A percentile compares a stretch with the other conserved stretches of the same genome.
phyloP scores from a whole-genome alignment of 2,888 invertebrate species.

The Himalopsyche kuldschensis region DNA sequence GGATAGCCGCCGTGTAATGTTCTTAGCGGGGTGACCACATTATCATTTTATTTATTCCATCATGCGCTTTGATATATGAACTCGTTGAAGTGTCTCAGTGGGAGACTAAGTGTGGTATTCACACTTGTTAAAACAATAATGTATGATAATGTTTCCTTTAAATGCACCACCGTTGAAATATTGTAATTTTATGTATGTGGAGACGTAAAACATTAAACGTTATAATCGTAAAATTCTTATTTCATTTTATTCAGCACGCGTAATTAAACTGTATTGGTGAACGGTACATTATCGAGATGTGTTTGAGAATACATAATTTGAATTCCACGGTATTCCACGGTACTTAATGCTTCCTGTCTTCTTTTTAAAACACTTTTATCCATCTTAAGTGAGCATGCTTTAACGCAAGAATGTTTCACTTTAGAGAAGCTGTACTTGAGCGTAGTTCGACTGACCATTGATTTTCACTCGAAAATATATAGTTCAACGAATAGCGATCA shows the following conservation, averaged over 20 bases:
- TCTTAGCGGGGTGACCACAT: neutral
- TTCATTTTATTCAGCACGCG: neutral
- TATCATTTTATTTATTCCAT: neutral
- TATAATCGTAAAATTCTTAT: neutral
- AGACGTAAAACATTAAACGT: neutral
- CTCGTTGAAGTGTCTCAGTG: constrained; percentile 13
- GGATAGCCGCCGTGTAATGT: neutral
- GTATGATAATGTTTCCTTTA: constrained; percentile 21
- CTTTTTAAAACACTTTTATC: too few species aligned
- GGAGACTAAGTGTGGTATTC: constrained; percentile 17
- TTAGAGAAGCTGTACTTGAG: too few species aligned
- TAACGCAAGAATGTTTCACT: too few species aligned
- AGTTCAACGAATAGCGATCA: too few species aligned
- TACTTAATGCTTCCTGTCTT: too few species aligned
- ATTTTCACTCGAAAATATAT: too few species aligned
- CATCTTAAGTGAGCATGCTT: too few species aligned
- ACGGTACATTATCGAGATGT: neutral
- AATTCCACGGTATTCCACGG: neutral
- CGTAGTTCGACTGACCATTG: too few species aligned
- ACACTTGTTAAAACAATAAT: constrained; percentile 23
- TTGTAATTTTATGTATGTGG: neutral
- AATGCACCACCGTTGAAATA: constrained; percentile 14
- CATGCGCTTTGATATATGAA: neutral
- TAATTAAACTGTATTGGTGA: neutral
- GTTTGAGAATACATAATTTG: neutral